Conservation (phyloP, 2,888 invertebrate species). For the Spicauda simplicius region DNA sequence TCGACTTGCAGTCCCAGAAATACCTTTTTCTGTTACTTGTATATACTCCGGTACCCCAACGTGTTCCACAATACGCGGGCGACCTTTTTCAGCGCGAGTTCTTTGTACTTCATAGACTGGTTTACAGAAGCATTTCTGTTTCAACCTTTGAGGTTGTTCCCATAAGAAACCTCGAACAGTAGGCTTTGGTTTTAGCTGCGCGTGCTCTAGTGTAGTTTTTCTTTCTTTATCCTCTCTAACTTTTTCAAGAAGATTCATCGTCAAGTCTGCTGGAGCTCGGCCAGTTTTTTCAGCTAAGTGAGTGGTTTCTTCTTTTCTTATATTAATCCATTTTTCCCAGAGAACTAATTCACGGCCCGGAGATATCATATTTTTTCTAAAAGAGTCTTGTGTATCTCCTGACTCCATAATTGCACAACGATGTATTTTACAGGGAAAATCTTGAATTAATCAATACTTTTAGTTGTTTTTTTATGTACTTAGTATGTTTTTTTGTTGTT, state of each 20-base stretch:
- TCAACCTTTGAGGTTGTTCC: constrained; percentile 64
- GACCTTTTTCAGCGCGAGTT: constrained; percentile 64
- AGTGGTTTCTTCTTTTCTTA: constrained; percentile 63
- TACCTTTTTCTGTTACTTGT: constrained; percentile 63
- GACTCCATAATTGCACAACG: constrained; percentile 36
- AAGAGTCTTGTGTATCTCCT: constrained; percentile 31
- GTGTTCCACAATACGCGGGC: constrained; percentile 63
- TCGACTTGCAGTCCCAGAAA: constrained; percentile 56
- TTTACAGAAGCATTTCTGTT: constrained; percentile 59
- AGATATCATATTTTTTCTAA: constrained; percentile 45
- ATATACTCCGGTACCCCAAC: constrained; percentile 65
- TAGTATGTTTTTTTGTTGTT: no score
- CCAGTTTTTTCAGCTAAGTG: constrained; percentile 53
- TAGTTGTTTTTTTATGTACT: no score
- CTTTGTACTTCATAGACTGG: constrained; percentile 68
- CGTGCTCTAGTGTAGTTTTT: constrained; percentile 64
- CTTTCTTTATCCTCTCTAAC: constrained; percentile 65
- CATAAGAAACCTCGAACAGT: constrained; percentile 58
- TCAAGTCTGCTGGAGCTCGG: constrained; percentile 62
- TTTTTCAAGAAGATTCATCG: constrained; percentile 67
- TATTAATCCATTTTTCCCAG: constrained; percentile 76
- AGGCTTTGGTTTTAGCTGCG: constrained; percentile 61
- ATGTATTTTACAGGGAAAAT: neutral
- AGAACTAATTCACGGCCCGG: constrained; percentile 64
- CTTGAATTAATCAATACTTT: no score